Conservation (phyloP, 2,888 invertebrate species). For the Drosophila borborema region DNA sequence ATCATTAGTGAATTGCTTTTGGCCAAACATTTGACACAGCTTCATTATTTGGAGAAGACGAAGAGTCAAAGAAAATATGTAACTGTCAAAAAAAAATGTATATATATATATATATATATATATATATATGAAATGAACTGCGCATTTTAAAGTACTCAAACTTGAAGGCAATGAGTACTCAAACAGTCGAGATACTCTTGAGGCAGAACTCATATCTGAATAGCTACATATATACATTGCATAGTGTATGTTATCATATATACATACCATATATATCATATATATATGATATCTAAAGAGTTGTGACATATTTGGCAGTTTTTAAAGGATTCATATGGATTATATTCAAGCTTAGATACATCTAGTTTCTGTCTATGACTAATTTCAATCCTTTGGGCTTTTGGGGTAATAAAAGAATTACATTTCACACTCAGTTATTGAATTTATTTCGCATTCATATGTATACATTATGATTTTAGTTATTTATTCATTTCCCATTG, state of each 20-base stretch:
- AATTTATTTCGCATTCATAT: conserved; percentile 62
- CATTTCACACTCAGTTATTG: conserved; percentile 58
- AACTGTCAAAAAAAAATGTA: neutral
- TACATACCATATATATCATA: too few relatives aligned
- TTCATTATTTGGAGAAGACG: neutral
- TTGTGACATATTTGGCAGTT: too few relatives aligned
- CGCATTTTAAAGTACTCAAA: neutral
- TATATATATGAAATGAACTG: neutral
- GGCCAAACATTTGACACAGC: neutral
- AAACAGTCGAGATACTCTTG: too few relatives aligned
- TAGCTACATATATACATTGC: too few relatives aligned
- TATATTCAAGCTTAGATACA: too few relatives aligned
- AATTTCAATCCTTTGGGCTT: neutral
- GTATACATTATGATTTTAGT: conserved; percentile 38
- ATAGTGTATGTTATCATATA: too few relatives aligned
- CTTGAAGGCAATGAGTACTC: too few relatives aligned
- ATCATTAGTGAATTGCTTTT: neutral
- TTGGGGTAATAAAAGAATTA: neutral
- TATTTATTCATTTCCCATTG: conserved; percentile 30
- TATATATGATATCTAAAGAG: too few relatives aligned
- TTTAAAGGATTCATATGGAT: too few relatives aligned
- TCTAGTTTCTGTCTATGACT: too few relatives aligned
- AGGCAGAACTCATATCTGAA: too few relatives aligned
- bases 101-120: too few relatives aligned
- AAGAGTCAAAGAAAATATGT: neutral